Percentiles rank a stretch among this genome's conserved stretches.
These are phyloP conservation scores for Parapristionchus giblindavisi DNA, from an alignment of 2,888 invertebrate genomes.

Conservation along the genomic window DNA sequence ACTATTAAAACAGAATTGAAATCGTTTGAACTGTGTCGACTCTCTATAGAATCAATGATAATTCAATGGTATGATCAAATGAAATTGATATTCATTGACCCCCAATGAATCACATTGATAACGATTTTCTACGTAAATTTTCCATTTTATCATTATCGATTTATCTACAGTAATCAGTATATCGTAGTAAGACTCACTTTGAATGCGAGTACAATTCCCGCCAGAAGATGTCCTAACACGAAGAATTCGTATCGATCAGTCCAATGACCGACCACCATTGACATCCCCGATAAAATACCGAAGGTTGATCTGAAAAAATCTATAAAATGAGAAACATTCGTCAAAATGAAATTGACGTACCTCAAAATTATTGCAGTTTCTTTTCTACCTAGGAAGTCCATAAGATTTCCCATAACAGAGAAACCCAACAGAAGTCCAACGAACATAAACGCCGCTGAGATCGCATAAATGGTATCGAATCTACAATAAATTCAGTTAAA, in stretches of 20 bases:
- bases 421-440: constrained; percentile 34
- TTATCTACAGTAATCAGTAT: too few species aligned
- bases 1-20: too few species aligned
- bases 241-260: constrained; percentile 37
- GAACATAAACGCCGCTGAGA: constrained; percentile 13
- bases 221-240: constrained; percentile 33
- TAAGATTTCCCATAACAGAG: constrained; percentile 32
- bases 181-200: constrained; percentile 33
- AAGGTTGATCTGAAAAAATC: constrained; percentile 23
- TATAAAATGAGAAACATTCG: background rate
- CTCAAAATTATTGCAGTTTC: constrained; percentile 26
- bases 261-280: constrained; percentile 29
- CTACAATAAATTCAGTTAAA: background rate
- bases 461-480: constrained; percentile 36
- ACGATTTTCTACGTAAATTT: too few species aligned
- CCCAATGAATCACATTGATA: too few species aligned
- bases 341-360: background rate
- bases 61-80: too few species aligned
- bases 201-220: constrained; percentile 33
- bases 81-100: too few species aligned
- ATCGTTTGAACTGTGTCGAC: too few species aligned
- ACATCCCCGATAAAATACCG: constrained; percentile 11
- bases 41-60: too few species aligned
- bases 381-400: constrained; percentile 37
- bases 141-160: too few species aligned